Conservation (phyloP, 2,113 vertebrate genomes). For the Typhlomys cinereus region DNA sequence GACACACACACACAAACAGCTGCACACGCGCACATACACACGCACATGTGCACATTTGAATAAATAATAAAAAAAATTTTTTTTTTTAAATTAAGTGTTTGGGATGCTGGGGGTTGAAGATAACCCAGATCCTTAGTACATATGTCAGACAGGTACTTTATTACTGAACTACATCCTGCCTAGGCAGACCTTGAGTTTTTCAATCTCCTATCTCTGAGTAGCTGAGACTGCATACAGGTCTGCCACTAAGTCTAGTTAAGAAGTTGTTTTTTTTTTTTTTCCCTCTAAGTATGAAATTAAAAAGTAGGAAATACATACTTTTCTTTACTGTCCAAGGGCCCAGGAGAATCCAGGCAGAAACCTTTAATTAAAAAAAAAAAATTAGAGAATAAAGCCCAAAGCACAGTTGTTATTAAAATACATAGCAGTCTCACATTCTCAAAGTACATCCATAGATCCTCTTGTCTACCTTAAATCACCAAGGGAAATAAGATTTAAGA, state of each 20-base stretch:
- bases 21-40: no score
- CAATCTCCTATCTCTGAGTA: not conserved
- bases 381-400: not conserved
- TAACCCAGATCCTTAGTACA: not conserved
- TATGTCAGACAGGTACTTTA: not conserved
- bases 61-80: not conserved
- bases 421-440: no score
- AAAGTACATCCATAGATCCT: not conserved
- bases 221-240: not conserved
- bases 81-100: not conserved
- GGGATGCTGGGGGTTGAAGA: not conserved
- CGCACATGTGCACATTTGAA: not conserved
- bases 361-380: conserved; percentile 71
- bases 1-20: no score
- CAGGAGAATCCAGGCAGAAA: conserved; percentile 84
- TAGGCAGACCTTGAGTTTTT: not conserved
- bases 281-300: not conserved
- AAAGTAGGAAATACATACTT: conserved; percentile 73
- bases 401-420: conserved; percentile 1
- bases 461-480: not conserved
- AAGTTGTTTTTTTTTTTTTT: not conserved
- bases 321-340: conserved; percentile 80
- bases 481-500: not conserved
- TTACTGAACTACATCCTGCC: not conserved
- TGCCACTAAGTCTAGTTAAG: not conserved